A percentile compares a stretch with the other conserved stretches of the same genome.
These are phyloP conservation scores for Poeciliopsis turrubarensis DNA, from an alignment of 2,113 vertebrate species.

Conservation along the genomic window DNA sequence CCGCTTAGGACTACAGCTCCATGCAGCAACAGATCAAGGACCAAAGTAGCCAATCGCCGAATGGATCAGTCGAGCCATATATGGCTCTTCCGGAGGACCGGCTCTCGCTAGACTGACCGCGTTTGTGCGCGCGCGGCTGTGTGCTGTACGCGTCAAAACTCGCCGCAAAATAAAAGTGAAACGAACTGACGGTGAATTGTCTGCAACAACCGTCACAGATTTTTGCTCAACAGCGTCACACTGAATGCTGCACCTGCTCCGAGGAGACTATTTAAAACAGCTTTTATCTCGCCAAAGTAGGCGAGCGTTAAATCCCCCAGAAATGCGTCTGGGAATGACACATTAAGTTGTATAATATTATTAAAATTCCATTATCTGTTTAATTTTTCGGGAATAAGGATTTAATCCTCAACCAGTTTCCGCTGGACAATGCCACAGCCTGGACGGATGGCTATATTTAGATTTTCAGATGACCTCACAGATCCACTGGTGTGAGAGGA, in stretches of 20 bases:
- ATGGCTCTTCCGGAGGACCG: conserved; percentile 71
- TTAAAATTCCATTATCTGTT: neutral
- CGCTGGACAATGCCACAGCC: neutral
- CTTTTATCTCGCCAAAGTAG: neutral
- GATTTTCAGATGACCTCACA: conserved; percentile 42
- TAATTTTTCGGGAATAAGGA: conserved; percentile 14
- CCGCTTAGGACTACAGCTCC: conserved; percentile 55
- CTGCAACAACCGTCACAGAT: neutral
- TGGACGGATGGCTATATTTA: conserved; percentile 50
- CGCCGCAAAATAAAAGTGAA: conserved; percentile 60
- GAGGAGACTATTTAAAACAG: neutral
- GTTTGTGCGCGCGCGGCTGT: conserved; percentile 1
- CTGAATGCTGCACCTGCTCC: neutral
- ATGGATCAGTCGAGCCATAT: conserved; percentile 68
- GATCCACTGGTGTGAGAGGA: conserved; percentile 39
- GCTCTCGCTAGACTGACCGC: conserved; percentile 35
- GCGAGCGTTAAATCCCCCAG: too few relatives aligned
- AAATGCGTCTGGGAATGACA: neutral
- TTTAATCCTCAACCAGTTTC: conserved; percentile 2
- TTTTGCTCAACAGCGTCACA: neutral
- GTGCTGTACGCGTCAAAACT: neutral
- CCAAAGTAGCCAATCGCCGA: conserved; percentile 67
- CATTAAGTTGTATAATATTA: too few relatives aligned
- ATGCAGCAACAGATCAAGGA: conserved; percentile 72
- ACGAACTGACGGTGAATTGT: neutral